Evolutionary conservation across 2,888 invertebrate genomes (phyloP).

Genomic region (Drosophila monieri): DNA sequence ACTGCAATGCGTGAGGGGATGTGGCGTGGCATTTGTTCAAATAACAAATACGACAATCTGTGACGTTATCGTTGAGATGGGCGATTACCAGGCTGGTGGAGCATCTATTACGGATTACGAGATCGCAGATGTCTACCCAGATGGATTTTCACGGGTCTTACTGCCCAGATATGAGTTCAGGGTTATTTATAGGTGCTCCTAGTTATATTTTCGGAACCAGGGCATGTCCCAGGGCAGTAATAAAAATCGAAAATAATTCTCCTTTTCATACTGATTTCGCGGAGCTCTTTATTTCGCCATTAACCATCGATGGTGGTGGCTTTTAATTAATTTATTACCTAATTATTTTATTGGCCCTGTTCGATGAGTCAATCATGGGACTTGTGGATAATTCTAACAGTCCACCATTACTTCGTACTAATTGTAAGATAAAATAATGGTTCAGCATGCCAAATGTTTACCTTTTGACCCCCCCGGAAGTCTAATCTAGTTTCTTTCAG

Average conservation of each 20-base stretch:
- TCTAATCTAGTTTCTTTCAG: not conserved
- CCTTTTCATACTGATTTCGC: slow-evolving; percentile 27
- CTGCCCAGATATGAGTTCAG: slow-evolving; percentile 1
- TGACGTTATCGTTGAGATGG: slow-evolving; percentile 46
- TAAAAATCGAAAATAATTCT: not conserved
- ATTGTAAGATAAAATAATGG: slow-evolving; percentile 10
- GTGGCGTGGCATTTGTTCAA: slow-evolving; percentile 40
- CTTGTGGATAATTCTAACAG: not conserved
- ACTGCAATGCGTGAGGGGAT: slow-evolving; percentile 69
- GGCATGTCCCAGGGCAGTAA: not conserved
- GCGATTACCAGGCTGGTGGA: slow-evolving; percentile 21
- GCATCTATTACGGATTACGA: slow-evolving; percentile 25
- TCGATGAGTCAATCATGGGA: slow-evolving; percentile 30
- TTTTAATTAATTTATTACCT: slow-evolving; percentile 18
- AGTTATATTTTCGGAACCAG: slow-evolving; percentile 18
- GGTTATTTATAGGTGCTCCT: not conserved
- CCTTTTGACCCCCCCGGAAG: slow-evolving; percentile 4
- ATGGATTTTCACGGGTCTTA: not conserved
- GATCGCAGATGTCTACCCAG: slow-evolving; percentile 25
- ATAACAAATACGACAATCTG: slow-evolving; percentile 64
- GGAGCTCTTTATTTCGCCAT: slow-evolving; percentile 26
- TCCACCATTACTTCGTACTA: slow-evolving; percentile 12
- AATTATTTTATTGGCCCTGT: slow-evolving; percentile 10
- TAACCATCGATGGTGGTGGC: slow-evolving; percentile 17
- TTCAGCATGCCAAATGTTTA: slow-evolving; percentile 8